Conservation (phyloP, 2,888 invertebrate genomes). For the Drosophila kambysellisi region DNA sequence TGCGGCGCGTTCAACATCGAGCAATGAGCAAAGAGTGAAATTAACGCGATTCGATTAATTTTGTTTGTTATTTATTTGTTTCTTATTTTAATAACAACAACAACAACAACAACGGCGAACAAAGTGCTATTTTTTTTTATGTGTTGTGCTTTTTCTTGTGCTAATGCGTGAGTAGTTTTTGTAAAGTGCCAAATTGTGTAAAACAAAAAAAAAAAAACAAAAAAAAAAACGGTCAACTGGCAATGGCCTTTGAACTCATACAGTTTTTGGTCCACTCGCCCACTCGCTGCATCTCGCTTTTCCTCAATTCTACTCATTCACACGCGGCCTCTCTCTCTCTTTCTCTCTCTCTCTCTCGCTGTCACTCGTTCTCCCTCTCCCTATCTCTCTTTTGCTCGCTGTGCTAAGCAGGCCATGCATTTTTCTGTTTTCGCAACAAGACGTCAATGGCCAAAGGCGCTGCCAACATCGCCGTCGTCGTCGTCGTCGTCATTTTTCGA, state of each 20-base stretch:
- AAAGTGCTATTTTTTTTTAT: conserved; percentile 24
- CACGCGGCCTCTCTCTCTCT: conserved; percentile 17
- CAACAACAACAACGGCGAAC: conserved; percentile 20
- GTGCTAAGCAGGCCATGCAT: conserved; percentile 71
- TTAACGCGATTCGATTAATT: conserved; percentile 36
- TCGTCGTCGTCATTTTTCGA: conserved; percentile 71
- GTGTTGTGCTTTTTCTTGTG: conserved; percentile 13
- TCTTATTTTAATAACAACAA: conserved; percentile 14
- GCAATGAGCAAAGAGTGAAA: conserved; percentile 3
- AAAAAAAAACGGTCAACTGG: conserved; percentile 33
- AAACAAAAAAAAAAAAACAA: conserved; percentile 7
- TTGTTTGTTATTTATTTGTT: conserved; percentile 20
- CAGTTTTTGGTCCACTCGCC: conserved; percentile 50
- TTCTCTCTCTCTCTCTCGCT: not conserved
- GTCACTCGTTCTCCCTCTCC: not conserved
- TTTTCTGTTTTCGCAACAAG: conserved; percentile 73
- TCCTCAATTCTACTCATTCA: conserved; percentile 42
- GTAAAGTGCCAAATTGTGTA: conserved; percentile 24
- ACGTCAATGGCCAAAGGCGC: conserved; percentile 70
- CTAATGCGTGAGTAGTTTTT: conserved; percentile 36
- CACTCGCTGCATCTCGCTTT: conserved; percentile 29
- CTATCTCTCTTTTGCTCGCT: conserved; percentile 13
- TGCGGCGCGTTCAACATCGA: conserved; percentile 63
- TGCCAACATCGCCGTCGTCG: conserved; percentile 50
- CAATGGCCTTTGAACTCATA: conserved; percentile 70